These are phyloP conservation scores for Typhlichthys eigenmanni DNA, from an alignment of 2,797 vertebrate genomes.

Conservation along the genomic window DNA sequence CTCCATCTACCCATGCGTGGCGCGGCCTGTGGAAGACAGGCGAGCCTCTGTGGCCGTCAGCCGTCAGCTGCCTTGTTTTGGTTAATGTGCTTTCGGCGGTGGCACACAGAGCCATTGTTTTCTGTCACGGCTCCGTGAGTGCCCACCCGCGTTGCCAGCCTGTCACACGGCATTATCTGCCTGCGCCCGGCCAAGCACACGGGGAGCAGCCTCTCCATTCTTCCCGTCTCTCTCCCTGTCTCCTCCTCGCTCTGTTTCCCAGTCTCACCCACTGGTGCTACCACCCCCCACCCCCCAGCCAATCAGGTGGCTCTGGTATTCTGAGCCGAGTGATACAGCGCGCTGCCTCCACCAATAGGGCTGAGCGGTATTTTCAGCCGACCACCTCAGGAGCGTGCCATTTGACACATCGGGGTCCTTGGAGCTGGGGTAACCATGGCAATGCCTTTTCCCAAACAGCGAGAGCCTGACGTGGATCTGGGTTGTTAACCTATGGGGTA, in stretches of 20 bases:
- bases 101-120: conserved; percentile 73
- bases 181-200: conserved; percentile 59
- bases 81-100: conserved; percentile 63
- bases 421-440: conserved; percentile 57
- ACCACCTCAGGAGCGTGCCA: conserved; percentile 37
- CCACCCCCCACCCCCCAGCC: conserved; percentile 33
- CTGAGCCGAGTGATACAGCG: conserved; percentile 47
- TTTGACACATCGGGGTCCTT: conserved; percentile 49
- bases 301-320: conserved; percentile 45
- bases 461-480: conserved; percentile 42
- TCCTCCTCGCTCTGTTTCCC: conserved; percentile 12
- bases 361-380: conserved; percentile 43
- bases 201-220: conserved; percentile 27
- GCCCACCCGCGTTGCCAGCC: conserved; percentile 71
- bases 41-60: conserved; percentile 48
- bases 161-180: conserved; percentile 71
- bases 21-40: conserved; percentile 47
- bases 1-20: conserved; percentile 33
- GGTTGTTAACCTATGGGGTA: conserved; percentile 69
- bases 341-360: conserved; percentile 46
- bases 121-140: conserved; percentile 61
- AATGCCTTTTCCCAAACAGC: conserved; percentile 59
- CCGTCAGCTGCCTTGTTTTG: conserved; percentile 64
- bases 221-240: conserved; percentile 4
- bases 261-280: conserved; percentile 38